Base-by-base conservation (phyloP, 2,888 invertebrate genomes). In the Embidobia sp. region DNA sequence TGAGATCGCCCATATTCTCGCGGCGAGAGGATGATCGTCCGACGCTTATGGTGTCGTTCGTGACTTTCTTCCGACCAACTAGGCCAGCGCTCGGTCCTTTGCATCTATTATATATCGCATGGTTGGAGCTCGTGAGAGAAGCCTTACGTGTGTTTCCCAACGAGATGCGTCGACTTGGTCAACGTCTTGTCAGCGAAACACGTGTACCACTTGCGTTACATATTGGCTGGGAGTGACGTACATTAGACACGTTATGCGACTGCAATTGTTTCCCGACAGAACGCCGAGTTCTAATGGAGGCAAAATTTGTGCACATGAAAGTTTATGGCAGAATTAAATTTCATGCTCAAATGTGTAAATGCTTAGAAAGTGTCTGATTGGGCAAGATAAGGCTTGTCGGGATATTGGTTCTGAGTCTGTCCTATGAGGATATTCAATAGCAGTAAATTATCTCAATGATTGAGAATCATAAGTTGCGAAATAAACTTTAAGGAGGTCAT, bases 1-100 rank as follows among this genome's bases (percentile, higher is more conserved):
- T 33, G 46, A 48, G 46, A 48, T 59, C 33, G 44, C 19, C 19
- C 31, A 42, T 49, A 18, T 33, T 13, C 18, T 27, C 10, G 15
- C 27, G 16, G 26, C 51, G 31, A 22, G 46, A 26, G 27, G 27
- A 22, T 31, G 49, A 51, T 51, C 31, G 19, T 51, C 33, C n/a
- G n/a, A 10, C 18, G 33, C 49, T 51, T 51, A 51, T 35, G 51
- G 51, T 35, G 33, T 15, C 19, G 37, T 29, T 59, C 70, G 70
- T 61, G 70, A 70, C 70, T 70, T 70, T 70, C 53, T 11, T 53
- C 37, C 35, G 51, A 49, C 51, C 70, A 70, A 53, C 70, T 70
- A 61, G 70, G 70, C 70, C 70, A 61, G 18, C 46, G 40, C 67
- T 33, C 69, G 49, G 57, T 57, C 49, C 51, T 51, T 70, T 61